A percentile compares a stretch with the other conserved stretches of the same genome.
phyloP scores from a whole-genome alignment of 2,797 vertebrate species.

The Monodelphis domestica region DNA sequence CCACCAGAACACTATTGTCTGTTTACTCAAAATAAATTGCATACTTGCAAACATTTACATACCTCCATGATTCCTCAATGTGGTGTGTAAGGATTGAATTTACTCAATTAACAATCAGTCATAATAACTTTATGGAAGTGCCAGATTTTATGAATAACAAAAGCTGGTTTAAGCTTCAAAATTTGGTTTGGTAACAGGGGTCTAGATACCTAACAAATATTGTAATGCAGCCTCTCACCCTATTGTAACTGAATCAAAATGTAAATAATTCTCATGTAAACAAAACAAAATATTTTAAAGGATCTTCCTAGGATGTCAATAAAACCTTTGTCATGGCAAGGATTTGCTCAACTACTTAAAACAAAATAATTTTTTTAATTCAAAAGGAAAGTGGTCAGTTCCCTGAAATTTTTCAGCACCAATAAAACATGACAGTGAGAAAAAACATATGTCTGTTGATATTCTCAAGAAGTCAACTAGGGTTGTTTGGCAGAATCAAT shows the following conservation, averaged over 20 bases:
- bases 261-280: not conserved
- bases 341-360: not conserved
- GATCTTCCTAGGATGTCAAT: not conserved
- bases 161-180: no score
- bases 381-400: not conserved
- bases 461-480: not conserved
- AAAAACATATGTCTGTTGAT: not conserved
- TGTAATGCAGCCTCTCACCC: rapidly evolving
- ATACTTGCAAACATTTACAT: not conserved
- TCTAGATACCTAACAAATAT: not conserved
- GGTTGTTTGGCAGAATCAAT: not conserved
- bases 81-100: not conserved
- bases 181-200: not conserved
- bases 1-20: not conserved
- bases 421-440: not conserved
- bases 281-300: not conserved
- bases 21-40: not conserved
- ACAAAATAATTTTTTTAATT: not conserved
- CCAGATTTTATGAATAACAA: not conserved
- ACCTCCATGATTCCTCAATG: not conserved
- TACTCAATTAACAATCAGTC: not conserved
- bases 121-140: not conserved
- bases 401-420: not conserved
- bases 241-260: not conserved
- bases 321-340: not conserved